A percentile compares a stretch with the other conserved stretches of the same genome.
phyloP scores from a whole-genome alignment of 2,888 invertebrate species.

The Synergus japonicus region DNA sequence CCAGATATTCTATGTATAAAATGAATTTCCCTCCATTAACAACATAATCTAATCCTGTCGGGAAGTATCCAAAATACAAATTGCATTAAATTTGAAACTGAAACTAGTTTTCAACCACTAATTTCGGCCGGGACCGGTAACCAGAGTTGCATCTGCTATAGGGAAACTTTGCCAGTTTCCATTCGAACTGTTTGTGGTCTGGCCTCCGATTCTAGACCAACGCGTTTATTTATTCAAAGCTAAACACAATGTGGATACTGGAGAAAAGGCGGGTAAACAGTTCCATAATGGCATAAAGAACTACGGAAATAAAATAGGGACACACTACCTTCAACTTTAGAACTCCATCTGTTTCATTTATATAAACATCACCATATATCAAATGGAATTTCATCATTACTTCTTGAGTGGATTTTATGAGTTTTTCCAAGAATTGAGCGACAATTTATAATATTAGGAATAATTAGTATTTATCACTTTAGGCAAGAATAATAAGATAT shows the following conservation, averaged over 20 bases:
- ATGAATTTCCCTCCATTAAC: slow-evolving; percentile 11
- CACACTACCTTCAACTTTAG: neutral
- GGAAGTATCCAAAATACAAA: slow-evolving; percentile 26
- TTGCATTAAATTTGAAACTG: slow-evolving; percentile 23
- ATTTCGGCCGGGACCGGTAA: slow-evolving; percentile 20
- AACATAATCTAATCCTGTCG: slow-evolving; percentile 11
- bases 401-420: neutral
- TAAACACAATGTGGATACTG: slow-evolving; percentile 18
- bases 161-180: slow-evolving; percentile 22
- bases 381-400: slow-evolving; percentile 1
- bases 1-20: slow-evolving; percentile 3
- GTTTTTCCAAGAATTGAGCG: neutral
- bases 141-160: neutral
- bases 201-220: neutral
- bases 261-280: slow-evolving; percentile 22
- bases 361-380: neutral
- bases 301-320: slow-evolving; percentile 30
- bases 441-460: neutral
- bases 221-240: slow-evolving; percentile 34
- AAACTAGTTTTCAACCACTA: slow-evolving; percentile 9
- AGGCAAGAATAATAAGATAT: neutral
- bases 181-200: slow-evolving; percentile 33
- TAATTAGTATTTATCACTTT: too few species aligned
- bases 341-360: slow-evolving; percentile 6
- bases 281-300: slow-evolving; percentile 30